phyloP scores from a whole-genome alignment of 2,113 vertebrate species.

The Paradoxurus hermaphroditus region DNA sequence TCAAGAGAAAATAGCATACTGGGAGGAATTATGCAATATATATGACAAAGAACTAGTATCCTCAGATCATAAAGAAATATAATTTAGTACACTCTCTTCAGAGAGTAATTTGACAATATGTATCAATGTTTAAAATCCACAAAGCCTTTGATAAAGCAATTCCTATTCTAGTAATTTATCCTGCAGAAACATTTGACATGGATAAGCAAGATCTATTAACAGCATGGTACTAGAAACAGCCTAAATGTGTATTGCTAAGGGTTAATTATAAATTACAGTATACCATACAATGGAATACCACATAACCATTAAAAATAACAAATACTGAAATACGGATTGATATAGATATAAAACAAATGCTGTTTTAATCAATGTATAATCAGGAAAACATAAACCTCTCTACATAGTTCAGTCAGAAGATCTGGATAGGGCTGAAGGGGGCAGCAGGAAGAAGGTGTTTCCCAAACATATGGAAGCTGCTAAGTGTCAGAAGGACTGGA shows the following conservation, averaged over 20 bases:
- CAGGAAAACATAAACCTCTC: not conserved
- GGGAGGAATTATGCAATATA: not conserved
- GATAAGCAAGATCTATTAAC: not conserved
- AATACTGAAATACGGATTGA: not conserved
- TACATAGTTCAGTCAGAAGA: not conserved
- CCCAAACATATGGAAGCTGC: not conserved
- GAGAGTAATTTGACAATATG: not conserved
- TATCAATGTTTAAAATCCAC: not conserved
- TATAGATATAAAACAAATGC: not conserved
- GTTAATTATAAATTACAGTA: not conserved
- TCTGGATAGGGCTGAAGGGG: not conserved
- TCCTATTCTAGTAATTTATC: not conserved
- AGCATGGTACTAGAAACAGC: not conserved
- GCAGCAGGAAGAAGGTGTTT: not conserved
- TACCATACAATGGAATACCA: not conserved
- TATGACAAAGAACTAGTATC: not conserved
- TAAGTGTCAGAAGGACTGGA: not conserved
- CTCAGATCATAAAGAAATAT: not conserved
- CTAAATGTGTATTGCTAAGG: not conserved
- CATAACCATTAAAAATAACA: not conserved
- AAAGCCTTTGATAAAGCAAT: not conserved
- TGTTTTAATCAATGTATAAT: not conserved
- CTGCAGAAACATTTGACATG: not conserved
- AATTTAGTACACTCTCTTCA: not conserved
- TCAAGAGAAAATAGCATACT: not conserved